Percentiles rank a stretch among this genome's conserved stretches.
phyloP scores from a whole-genome alignment of 2,888 invertebrate genomes.

The Eupithecia abbreviata region DNA sequence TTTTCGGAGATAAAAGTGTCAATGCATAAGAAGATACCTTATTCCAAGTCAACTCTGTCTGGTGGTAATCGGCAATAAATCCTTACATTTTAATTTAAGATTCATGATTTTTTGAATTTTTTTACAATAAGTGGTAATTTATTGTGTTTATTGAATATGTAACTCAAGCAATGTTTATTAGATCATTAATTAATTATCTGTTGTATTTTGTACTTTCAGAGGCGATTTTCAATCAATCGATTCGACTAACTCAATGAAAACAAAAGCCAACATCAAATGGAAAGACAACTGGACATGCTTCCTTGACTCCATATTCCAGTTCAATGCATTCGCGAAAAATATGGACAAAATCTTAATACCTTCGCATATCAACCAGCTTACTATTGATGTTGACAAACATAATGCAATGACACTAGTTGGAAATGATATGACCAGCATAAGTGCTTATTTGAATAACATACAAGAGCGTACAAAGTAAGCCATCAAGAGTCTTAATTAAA shows the following conservation, averaged over 20 bases:
- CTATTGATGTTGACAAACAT: slow-evolving; percentile 47
- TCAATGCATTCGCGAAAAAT: slow-evolving; percentile 47
- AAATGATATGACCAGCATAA: slow-evolving; percentile 34
- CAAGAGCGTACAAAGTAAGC: slow-evolving; percentile 46
- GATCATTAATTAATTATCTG: background rate
- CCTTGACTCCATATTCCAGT: slow-evolving; percentile 53
- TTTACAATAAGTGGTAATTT: too few relatives aligned
- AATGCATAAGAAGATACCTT: background rate
- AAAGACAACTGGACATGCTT: slow-evolving; percentile 52
- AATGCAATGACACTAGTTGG: slow-evolving; percentile 8
- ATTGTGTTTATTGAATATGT: too few relatives aligned
- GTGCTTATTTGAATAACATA: slow-evolving; percentile 40
- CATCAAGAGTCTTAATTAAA: background rate
- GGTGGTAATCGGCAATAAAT: too few relatives aligned
- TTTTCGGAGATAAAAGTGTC: too few relatives aligned
- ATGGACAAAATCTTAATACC: slow-evolving; percentile 49
- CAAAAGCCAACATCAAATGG: slow-evolving; percentile 50
- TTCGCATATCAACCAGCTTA: slow-evolving; percentile 46
- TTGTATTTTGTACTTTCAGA: slow-evolving; percentile 43
- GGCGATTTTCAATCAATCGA: slow-evolving; percentile 51
- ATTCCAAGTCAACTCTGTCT: background rate
- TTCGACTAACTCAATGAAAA: slow-evolving; percentile 42
- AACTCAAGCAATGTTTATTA: too few relatives aligned
- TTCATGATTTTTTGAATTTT: too few relatives aligned
- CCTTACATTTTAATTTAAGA: too few relatives aligned